Evolutionary conservation across 2,888 invertebrate species (phyloP), one percentile per base, ranked within the genome.

Genomic region (Conus canariensis): DNA sequence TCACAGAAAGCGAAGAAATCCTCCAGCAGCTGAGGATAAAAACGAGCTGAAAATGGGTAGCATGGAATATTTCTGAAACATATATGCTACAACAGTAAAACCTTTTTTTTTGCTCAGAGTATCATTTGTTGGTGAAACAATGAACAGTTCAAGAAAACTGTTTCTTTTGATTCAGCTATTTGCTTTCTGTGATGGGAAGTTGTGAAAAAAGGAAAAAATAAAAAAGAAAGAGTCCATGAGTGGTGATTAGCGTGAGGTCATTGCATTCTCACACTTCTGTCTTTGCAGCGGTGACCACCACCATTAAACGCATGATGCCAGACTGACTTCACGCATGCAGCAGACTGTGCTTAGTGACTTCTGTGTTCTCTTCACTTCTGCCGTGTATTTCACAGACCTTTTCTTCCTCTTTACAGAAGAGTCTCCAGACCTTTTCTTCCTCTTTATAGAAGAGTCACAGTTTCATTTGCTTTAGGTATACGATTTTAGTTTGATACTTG

Each of bases 301-400:
- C 77, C 30, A 83, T 83, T 83, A 58, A 83, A 83, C 56, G 82
- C 82, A 83, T 83, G 82, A 83, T 16, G 58, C 80, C 82, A 56
- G 82, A 83, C 82, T 58, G 82, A 83, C 19, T 83, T 83, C 58
- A 83, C 19, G 70, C 64, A 87, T 87, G 87, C 59, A 80, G 30
- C 60, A 77, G 45, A 88, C 59, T 10, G 4, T 10, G 8, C 22
- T 58, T 14, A 58, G 82, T 22, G 4, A 22, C 10, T 64, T 14
- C 22, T 45, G 56, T 83, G 56, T 58, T 19, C 12, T 30, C 10
- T 80, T 80, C 12, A 30, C 30, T 30, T n/a, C 12, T 80, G 77
- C 30, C 10, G 22, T 80, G 30, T 80, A 25, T 12, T 30, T 80
- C 14, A 30, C 77, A 80, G 22, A 7, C 74, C 74, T 9, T 6